Percentiles rank a stretch among this genome's conserved stretches.
Evolutionary conservation across 1,140 invertebrate species (phyloP).

Genomic region (Heliothis subflexa): DNA sequence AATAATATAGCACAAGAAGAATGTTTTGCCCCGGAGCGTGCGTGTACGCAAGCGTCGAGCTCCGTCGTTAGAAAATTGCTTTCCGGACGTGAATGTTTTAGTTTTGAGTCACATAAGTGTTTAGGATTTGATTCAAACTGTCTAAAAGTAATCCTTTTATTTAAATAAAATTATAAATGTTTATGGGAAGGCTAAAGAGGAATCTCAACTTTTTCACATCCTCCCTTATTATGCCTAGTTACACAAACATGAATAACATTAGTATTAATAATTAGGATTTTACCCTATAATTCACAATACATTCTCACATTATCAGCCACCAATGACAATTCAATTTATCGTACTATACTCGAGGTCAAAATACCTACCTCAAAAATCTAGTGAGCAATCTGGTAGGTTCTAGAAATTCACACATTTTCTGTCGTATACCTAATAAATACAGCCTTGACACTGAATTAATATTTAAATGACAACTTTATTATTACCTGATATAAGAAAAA

Average conservation of each 20-base stretch:
- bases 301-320: no score
- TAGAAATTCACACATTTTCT: conserved; percentile 18
- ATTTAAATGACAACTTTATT: conserved; percentile 7
- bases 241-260: no score
- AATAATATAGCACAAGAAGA: not conserved
- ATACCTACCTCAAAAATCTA: not conserved
- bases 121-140: not conserved
- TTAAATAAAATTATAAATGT: no score
- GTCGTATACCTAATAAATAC: not conserved
- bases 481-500: not conserved
- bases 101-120: not conserved
- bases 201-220: no score
- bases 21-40: not conserved
- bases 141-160: no score
- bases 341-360: not conserved
- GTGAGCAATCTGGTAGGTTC: not conserved
- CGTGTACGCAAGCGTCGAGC: not conserved
- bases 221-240: no score
- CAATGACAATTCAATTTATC: not conserved
- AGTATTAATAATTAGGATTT: no score
- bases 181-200: no score
- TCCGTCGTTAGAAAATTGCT: not conserved
- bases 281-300: no score
- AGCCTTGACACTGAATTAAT: conserved; percentile 3
- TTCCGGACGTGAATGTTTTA: not conserved